Base-by-base conservation (phyloP, 1,140 invertebrate species). In the Drosophila equinoxialis region DNA sequence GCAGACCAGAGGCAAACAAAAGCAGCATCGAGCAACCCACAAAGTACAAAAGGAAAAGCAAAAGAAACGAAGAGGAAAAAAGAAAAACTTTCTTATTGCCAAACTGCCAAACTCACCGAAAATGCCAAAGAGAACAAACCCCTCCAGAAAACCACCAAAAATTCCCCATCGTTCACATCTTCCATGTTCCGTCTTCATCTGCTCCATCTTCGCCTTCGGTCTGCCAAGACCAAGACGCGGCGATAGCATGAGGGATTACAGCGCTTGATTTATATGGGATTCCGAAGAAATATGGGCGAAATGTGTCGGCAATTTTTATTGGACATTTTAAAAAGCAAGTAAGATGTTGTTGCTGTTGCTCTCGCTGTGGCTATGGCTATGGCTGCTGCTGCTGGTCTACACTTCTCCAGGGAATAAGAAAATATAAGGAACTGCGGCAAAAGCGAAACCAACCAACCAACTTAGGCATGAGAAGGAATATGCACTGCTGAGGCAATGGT, bases 281-380 rank as follows among this genome's bases (percentile, higher is more conserved):
- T 92, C 83, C 81, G 86, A 92, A 92, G 91, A 92, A 92, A 92
- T 92, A 92, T 92, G 91, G 91, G 86, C 89, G 87, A 91, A 92
- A 91, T 92, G 91, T 92, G 91, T 92, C 91, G 91, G 91, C 89
- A 92, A 92, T 92, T 92, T 92, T 92, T 92, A 92, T 92, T 92
- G 91, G 91, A 91, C 91, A 92, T 92, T 92, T 92, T 90, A 92
- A 92, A 92, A 92, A 91, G 90, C 90, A 67, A 91, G 84, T 91
- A 91, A 91, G 90, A 91, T 90, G 90, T 91, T 79, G 55, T 45
- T 65, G 65, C 41, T 77, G 71, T 67, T 84, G 57, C 54, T 81
- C 61, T 65, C 77, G 77, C 62, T 84, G 81, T 62, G 71, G 71
- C 59, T 67, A 65, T 61, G 62, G 70, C 8, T 20, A 45, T 45